Evolutionary conservation across 1,140 invertebrate genomes (phyloP).

Genomic region (Magallana gigas): DNA sequence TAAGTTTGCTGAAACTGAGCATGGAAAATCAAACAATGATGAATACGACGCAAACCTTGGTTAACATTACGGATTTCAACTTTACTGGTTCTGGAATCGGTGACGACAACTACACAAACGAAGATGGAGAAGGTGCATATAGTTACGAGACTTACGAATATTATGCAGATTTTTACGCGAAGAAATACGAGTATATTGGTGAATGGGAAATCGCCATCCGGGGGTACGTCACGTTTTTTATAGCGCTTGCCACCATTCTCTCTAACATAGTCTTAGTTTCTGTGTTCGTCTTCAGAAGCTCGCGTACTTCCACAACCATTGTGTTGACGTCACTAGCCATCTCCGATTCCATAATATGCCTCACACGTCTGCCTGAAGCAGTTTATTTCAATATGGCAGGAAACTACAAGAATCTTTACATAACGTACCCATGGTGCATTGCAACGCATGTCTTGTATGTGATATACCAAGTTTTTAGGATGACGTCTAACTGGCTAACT

Average conservation of each 20-base stretch:
- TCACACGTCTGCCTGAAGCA: conserved; percentile 6
- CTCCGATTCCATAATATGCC: conserved; percentile 40
- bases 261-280: not conserved
- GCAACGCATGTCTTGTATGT: conserved; percentile 25
- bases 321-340: conserved; percentile 43
- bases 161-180: not conserved
- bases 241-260: conserved; percentile 34
- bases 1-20: too few relatives aligned
- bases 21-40: too few relatives aligned
- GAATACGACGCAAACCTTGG: too few relatives aligned
- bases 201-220: conserved; percentile 22
- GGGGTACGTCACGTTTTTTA: not conserved
- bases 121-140: not conserved
- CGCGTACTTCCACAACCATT: not conserved
- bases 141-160: not conserved
- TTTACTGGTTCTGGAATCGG: too few relatives aligned
- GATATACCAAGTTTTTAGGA: conserved; percentile 22
- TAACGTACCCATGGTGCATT: conserved; percentile 39
- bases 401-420: conserved; percentile 32
- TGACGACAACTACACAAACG: not conserved
- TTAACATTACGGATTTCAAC: too few relatives aligned
- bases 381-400: conserved; percentile 27
- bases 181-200: not conserved
- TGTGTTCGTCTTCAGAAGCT: conserved; percentile 38
- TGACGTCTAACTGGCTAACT: conserved; percentile 42